Conservation (phyloP, 2,113 vertebrate species). For the Saimiri boliviensis region DNA sequence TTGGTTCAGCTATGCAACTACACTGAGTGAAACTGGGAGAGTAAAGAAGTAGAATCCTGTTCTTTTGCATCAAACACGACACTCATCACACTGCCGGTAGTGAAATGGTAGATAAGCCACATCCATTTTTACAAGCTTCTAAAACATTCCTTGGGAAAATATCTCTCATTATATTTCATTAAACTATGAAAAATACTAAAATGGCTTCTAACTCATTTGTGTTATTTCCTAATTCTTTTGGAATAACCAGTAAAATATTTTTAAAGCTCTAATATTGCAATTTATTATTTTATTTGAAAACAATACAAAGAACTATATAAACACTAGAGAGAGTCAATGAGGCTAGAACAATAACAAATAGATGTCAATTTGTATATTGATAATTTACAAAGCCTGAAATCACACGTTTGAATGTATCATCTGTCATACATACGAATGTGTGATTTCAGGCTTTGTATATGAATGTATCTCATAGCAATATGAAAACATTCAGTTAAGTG, state of each 20-base stretch:
- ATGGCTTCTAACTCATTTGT: neutral
- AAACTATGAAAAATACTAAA: neutral
- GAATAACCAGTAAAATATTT: neutral
- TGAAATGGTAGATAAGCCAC: neutral
- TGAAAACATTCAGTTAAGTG: slow-evolving; percentile 43
- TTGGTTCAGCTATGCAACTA: neutral
- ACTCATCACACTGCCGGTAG: neutral
- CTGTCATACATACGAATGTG: neutral
- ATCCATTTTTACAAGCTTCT: neutral
- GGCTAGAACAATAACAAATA: neutral
- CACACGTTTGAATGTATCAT: too few species aligned
- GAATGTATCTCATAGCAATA: slow-evolving; percentile 1
- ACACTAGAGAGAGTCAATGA: neutral
- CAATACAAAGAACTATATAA: neutral
- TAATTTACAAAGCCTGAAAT: too few species aligned
- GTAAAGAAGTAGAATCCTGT: neutral
- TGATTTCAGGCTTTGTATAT: neutral
- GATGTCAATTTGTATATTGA: neutral
- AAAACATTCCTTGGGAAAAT: neutral
- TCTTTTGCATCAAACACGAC: neutral
- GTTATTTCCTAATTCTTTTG: neutral
- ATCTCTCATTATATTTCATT: neutral
- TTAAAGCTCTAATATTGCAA: neutral
- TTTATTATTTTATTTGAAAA: neutral
- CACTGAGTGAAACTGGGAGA: neutral